Base-by-base conservation (phyloP, 2,797 vertebrate genomes). In the Lutjanus argentimaculatus region DNA sequence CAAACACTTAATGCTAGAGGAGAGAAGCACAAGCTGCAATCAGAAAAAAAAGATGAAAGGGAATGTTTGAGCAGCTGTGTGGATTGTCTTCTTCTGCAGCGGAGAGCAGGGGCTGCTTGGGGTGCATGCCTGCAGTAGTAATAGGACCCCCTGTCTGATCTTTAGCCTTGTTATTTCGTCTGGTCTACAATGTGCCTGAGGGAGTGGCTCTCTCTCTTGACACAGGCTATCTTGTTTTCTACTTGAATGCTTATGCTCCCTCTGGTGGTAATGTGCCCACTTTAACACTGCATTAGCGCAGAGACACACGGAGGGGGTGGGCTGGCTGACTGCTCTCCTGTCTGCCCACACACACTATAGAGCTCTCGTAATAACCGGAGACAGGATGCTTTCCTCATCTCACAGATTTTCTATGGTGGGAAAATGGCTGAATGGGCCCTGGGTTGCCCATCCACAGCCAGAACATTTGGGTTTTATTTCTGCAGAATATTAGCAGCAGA, bases 241-340 rank as follows among this genome's bases (percentile, higher is more conserved):
- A 92, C 93, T 95, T 93, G 94, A 95, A 94, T 93, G 93, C 94
- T 95, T 94, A 95, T 96, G 94, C 95, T 96, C 96, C 95, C 96
- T 96, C 95, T 96, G 95, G 95, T 96, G 95, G 95, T 95, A 96
- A 95, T 95, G 92, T 93, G 91, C 92, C 93, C 94, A 91, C 93
- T 96, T 95, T 95, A 95, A 95, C 93, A 93, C 91, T 90, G 93
- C 93, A 95, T 93, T 95, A 95, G 91, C 71, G 88, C 91, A 94
- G 91, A 94, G 88, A 86, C 88, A 89, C 87, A 83, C 36, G 42
- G 87, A 86, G 77, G 84, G 91, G 90, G 87, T 76, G 92, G 89
- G 88, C 89, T 88, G 88, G 67, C 85, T 90, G 91, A 83, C 90
- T 90, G 88, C 91, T 90, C 89, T 90, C 83, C 91, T 88, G 90